Evolutionary conservation across 1,140 invertebrate species (phyloP).

Genomic region (Leptopilina clavipes): DNA sequence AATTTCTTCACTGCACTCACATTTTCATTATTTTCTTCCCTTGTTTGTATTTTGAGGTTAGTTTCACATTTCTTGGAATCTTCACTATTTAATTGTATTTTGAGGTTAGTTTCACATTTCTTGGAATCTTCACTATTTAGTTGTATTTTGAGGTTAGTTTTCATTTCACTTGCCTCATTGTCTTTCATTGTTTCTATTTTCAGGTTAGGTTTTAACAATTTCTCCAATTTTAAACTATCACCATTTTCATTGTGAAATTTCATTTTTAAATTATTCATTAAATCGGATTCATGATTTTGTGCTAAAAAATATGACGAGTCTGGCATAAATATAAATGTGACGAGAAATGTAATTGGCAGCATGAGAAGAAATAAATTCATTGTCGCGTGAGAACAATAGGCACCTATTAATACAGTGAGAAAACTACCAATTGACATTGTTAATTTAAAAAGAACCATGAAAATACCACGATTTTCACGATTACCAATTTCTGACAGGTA

Average conservation of each 20-base stretch:
- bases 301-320: neutral
- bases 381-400: neutral
- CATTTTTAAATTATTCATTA: neutral
- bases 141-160: neutral
- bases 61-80: neutral
- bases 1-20: neutral
- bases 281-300: neutral
- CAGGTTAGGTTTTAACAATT: neutral
- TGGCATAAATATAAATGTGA: neutral
- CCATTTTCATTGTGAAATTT: neutral
- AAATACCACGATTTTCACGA: neutral
- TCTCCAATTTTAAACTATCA: neutral
- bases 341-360: neutral
- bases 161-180: neutral
- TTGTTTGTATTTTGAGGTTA: neutral
- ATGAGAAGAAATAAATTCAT: slow-evolving; percentile 17
- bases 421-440: neutral
- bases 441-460: neutral
- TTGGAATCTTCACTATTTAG: neutral
- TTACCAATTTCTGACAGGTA: slow-evolving; percentile 8
- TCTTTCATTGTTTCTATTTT: neutral
- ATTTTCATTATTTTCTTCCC: no score
- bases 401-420: neutral
- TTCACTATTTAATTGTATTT: no score
- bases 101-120: neutral